Conservation (phyloP, 2,888 invertebrate species). For the Zaprionus lineosus region DNA sequence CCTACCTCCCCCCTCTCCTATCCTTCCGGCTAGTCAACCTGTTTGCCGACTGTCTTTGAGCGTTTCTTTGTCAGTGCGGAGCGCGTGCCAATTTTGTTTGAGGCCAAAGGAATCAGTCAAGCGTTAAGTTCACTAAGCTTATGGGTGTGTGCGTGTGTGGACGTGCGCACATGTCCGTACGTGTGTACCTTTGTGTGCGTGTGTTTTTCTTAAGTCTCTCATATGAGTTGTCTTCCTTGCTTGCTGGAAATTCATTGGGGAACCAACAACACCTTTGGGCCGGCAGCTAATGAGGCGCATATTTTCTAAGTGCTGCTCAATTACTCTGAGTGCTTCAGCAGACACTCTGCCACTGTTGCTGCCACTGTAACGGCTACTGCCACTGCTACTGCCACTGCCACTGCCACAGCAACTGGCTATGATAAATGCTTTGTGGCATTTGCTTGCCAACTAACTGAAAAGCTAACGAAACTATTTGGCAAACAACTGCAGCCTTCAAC, state of each 20-base stretch:
- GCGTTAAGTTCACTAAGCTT: slow-evolving; percentile 54
- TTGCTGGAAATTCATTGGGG: slow-evolving; percentile 39
- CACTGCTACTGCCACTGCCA: not conserved
- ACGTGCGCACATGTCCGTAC: no score
- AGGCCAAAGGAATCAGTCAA: slow-evolving; percentile 71
- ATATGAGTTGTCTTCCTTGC: slow-evolving; percentile 36
- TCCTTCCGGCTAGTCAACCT: no score
- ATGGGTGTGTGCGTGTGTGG: slow-evolving; percentile 2
- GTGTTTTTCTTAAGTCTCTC: slow-evolving; percentile 27
- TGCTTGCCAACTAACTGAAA: slow-evolving; percentile 38
- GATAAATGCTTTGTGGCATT: slow-evolving; percentile 54
- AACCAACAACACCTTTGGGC: slow-evolving; percentile 46
- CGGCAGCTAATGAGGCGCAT: slow-evolving; percentile 72
- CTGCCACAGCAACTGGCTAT: slow-evolving; percentile 25
- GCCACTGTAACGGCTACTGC: not conserved
- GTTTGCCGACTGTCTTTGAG: no score
- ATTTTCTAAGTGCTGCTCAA: slow-evolving; percentile 74
- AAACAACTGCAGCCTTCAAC: slow-evolving; percentile 44
- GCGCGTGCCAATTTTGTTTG: slow-evolving; percentile 60
- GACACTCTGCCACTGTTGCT: slow-evolving; percentile 11
- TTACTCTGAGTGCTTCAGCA: slow-evolving; percentile 73
- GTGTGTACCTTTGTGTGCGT: slow-evolving; percentile 14
- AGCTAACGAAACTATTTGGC: slow-evolving; percentile 48
- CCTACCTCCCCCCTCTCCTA: no score
- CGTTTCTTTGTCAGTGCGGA: slow-evolving; percentile 12